These are phyloP conservation scores for Hormiphora californensis DNA, from an alignment of 37 sponge, comb jelly and placozoan genomes.

Conservation along the genomic window DNA sequence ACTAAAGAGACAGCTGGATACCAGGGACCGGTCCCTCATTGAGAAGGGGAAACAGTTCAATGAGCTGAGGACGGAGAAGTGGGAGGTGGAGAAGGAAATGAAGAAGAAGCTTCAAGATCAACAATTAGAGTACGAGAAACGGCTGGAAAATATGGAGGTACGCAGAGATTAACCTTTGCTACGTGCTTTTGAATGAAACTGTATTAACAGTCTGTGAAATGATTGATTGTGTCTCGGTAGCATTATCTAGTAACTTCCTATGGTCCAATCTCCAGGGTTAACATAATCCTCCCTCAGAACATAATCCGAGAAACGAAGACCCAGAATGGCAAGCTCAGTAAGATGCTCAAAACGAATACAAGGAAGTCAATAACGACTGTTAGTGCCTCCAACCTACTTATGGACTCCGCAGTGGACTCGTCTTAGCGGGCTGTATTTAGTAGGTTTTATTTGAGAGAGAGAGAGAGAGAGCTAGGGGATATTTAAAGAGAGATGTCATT, in stretches of 20 bases:
- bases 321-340: background rate
- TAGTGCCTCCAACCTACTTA: background rate
- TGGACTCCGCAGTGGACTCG: slow-evolving; percentile 30
- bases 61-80: slow-evolving; percentile 3
- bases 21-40: background rate
- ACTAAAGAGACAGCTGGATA: slow-evolving; percentile 35
- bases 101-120: slow-evolving; percentile 31
- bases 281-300: background rate
- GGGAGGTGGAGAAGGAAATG: slow-evolving; percentile 52
- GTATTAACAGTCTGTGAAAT: too few relatives aligned
- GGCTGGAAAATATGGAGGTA: slow-evolving; percentile 41
- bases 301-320: slow-evolving; percentile 19
- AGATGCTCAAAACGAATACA: background rate
- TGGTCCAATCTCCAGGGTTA: background rate
- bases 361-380: background rate
- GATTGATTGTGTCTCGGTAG: too few relatives aligned
- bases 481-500: too few relatives aligned
- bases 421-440: background rate
- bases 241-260: background rate
- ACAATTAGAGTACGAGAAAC: background rate
- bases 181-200: too few relatives aligned
- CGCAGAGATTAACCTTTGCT: too few relatives aligned
- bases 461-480: too few relatives aligned
- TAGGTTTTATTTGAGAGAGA: background rate
- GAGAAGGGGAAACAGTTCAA: slow-evolving; percentile 11